Evolutionary conservation across 2,888 invertebrate species (phyloP), one percentile per base, ranked within the genome.

Genomic region (Volucella inflata): DNA sequence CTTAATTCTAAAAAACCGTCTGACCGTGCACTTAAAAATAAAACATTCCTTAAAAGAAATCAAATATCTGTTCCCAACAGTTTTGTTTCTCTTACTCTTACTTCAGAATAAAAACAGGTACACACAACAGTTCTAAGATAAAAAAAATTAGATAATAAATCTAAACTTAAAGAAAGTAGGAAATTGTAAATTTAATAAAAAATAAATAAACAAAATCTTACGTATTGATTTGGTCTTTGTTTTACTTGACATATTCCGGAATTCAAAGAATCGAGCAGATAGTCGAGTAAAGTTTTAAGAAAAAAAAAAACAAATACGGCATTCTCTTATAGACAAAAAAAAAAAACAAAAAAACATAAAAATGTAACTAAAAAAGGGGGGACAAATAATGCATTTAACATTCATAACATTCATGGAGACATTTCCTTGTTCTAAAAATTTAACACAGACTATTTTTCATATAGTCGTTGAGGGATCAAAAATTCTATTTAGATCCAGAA

Each of bases 201-300:
- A 30, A 30, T 30, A 6, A 30, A 30, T 30, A 6, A 30, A 30
- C 6, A 67, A 71, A 36, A 46, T 75, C 48, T 46, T 60, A 60
- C 77, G 62, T 70, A 70, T 68, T 53, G 36, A n/a, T 38, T 65
- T 36, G 70, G 64, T 44, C 65, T 46, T 30, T 74, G 65, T 57
- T 68, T 16, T 42, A 70, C 48, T 53, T 75, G 16, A 57, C 60
- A 67, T 85, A 81, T 85, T 85, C 81, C 83, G 76, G 79, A 79
- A 80, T 87, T 81, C 59, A 81, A 81, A 68, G 65, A 72, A 44
- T 76, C 51, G 80, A 57, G 72, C 72, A 70, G 57, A 78, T 42
- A 68, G 30, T 30, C 30, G 30, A 30, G 30, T 53, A 68, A 59
- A 81, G 14, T 59, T 67, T 8, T n/a, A 59, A 62, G 67, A 72